A percentile compares a stretch with the other conserved stretches of the same genome.
Evolutionary conservation across 2,113 vertebrate genomes (phyloP).

Genomic region (Cebidichthys violaceus): DNA sequence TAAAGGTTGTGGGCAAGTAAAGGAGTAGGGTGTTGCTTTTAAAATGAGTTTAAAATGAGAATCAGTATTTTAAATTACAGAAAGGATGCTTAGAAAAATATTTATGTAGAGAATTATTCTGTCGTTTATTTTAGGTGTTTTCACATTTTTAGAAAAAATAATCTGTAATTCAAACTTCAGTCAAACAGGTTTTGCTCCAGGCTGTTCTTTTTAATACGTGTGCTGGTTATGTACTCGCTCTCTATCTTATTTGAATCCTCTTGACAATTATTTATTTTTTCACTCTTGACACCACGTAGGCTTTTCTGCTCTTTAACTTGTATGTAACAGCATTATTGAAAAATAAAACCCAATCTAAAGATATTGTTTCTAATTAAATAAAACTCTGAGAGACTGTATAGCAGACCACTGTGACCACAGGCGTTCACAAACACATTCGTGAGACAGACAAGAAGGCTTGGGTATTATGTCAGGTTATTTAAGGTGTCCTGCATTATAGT

Average conservation of each 20-base stretch:
- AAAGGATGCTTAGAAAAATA: conserved; percentile 16
- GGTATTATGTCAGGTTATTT: conserved; percentile 64
- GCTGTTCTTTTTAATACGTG: conserved; percentile 48
- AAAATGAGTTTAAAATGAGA: conserved; percentile 1
- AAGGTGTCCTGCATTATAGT: conserved; percentile 63
- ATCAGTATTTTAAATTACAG: conserved; percentile 23
- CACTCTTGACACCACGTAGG: conserved; percentile 15
- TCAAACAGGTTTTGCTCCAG: conserved; percentile 39
- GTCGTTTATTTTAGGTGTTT: conserved; percentile 5
- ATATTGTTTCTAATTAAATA: conserved; percentile 34
- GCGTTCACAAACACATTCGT: conserved; percentile 61
- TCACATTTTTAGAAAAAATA: conserved; percentile 7
- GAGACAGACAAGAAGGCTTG: conserved; percentile 43
- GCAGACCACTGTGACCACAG: conserved; percentile 63
- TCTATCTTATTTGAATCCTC: conserved; percentile 34
- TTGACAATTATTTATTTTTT: conserved; percentile 5
- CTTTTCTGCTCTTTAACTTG: conserved; percentile 20
- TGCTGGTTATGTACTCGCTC: conserved; percentile 26
- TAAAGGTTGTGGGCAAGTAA: conserved; percentile 21
- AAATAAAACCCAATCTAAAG: conserved; percentile 31
- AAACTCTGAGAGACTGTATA: conserved; percentile 29
- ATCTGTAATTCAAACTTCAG: conserved; percentile 34
- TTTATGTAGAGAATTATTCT: conserved; percentile 5
- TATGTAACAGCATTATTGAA: conserved; percentile 23
- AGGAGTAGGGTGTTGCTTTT: conserved; percentile 22